Percentiles rank a stretch among this genome's conserved stretches.
Conservation (phyloP, 2,888 invertebrate species). For the Aphodius sticticus region DNA sequence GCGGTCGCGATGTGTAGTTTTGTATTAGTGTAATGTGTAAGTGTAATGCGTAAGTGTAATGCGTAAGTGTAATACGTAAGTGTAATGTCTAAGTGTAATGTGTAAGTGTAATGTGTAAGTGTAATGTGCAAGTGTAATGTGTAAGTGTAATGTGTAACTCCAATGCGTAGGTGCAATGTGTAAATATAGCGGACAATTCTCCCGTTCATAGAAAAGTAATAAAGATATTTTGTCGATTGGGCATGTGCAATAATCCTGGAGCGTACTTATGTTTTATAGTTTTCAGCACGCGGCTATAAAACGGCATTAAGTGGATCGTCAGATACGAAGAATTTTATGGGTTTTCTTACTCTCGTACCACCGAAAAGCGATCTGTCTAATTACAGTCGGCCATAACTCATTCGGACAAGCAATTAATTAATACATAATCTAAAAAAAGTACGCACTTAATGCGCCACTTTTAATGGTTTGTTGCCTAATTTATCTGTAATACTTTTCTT, state of each 20-base stretch:
- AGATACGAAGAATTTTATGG: conserved; percentile 19
- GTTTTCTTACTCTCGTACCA: background rate
- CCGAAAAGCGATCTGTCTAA: background rate
- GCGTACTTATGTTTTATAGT: conserved; percentile 25
- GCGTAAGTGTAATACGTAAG: background rate
- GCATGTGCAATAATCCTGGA: conserved; percentile 16
- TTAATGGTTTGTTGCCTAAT: background rate
- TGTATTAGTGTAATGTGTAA: background rate
- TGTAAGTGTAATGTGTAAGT: background rate
- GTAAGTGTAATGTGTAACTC: no score
- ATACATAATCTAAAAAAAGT: background rate
- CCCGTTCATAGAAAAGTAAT: background rate
- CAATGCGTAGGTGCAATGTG: background rate
- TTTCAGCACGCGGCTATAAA: conserved; percentile 23
- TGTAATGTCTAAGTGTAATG: no score
- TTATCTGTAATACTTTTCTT: no score
- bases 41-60: no score
- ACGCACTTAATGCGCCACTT: background rate
- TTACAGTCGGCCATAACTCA: background rate
- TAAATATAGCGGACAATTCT: background rate
- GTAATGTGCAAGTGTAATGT: background rate
- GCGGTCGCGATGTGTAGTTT: background rate
- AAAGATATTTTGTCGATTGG: conserved; percentile 16
- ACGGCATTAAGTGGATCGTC: conserved; percentile 15
- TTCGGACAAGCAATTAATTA: background rate